Conservation (phyloP, 2,113 vertebrate species). For the Eulemur macaco region DNA sequence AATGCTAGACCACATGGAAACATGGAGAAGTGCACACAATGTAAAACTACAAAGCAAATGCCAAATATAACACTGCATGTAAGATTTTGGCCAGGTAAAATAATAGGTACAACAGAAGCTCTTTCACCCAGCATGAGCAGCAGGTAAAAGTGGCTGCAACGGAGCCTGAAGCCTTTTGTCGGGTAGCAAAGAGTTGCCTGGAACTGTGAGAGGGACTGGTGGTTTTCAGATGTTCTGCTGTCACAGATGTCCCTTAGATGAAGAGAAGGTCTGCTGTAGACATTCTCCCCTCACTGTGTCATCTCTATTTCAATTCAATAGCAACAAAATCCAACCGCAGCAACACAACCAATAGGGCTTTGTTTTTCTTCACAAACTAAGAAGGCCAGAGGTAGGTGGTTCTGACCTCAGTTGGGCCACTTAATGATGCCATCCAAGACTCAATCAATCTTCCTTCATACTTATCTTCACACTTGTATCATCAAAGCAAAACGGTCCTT, state of each 20-base stretch:
- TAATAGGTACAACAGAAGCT: not conserved
- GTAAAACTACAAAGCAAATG: not conserved
- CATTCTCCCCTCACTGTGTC: not conserved
- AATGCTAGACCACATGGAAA: not conserved
- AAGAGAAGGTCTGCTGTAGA: not conserved
- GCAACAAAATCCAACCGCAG: not conserved
- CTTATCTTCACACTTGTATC: not conserved
- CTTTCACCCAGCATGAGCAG: not conserved
- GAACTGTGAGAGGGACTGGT: not conserved
- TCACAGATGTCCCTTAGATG: not conserved
- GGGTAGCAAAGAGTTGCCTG: not conserved
- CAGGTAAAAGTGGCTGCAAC: not conserved
- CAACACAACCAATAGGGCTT: not conserved
- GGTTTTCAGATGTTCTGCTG: not conserved
- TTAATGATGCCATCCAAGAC: not conserved
- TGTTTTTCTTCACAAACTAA: slow-evolving; percentile 24
- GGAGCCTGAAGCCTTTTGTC: not conserved
- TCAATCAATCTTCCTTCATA: not conserved
- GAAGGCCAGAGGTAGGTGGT: not conserved
- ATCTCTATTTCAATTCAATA: not conserved
- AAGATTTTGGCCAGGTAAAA: not conserved
- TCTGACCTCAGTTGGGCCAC: not conserved
- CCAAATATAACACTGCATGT: not conserved
- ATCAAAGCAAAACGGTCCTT: not conserved
- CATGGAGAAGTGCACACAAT: not conserved